Evolutionary conservation across 2,888 invertebrate genomes (phyloP), one percentile per base, ranked within the genome.

Genomic region (Hybos culiciformis): DNA sequence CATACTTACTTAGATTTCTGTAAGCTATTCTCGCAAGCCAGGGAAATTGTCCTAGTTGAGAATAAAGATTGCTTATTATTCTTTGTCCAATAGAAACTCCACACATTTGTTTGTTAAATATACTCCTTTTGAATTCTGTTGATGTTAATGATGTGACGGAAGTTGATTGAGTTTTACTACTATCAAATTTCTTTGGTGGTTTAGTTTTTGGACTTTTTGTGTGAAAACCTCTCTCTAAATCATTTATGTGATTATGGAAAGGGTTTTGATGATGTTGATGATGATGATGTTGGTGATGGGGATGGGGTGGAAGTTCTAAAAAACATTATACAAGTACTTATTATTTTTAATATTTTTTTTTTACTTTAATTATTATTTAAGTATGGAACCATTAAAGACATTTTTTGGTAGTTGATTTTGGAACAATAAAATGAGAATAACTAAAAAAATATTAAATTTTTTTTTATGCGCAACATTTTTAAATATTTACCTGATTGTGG

Each of bases 11-110:
- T 54, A 50, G 57, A 45, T 66, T 66, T 3, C 60, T 51, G 46
- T 66, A 67, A 8, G 62, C 67, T n/a, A 67, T 54, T 9, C 67
- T 60, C 1, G 67, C 69, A 67, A 75, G 72, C 76, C 76, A 77
- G 0, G 76, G 75, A 53, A 70, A 76, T 49, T 74, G 71, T 18
- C 70, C 72, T 2, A 70, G 54, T 1, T 59, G 61, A 2, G 70
- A 67, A 31, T 57, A 56, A 37, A 66, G 61, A 1, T 74, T 74
- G 2, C 70, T 71, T 15, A 68, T 51, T 19, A 75, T 68, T 38
- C 68, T 63, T 8, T 55, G 55, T 42, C 48, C 52, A 12, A 62
- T 41, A 9, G 61, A 60, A 8, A 61, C 47, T 5, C 67, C 66
- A 47, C 66, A 67, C 32, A 52, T 49, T 4, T 50, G 43, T 0